Conservation (phyloP, 1,140 invertebrate species). For the Rhopalosiphum padi region DNA sequence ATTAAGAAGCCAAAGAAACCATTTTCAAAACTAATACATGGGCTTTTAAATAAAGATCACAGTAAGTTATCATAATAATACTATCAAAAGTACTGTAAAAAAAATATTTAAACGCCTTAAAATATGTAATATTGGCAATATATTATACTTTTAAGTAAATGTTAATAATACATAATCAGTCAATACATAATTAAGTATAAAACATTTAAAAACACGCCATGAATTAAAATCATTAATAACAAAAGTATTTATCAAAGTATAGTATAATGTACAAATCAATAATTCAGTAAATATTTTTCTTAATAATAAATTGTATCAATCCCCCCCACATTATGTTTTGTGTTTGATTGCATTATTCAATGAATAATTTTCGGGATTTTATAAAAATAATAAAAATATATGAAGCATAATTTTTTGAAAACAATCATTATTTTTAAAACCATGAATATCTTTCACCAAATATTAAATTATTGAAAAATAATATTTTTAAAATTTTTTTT, state of each 20-base stretch:
- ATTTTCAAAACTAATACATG: slow-evolving; percentile 34
- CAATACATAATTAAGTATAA: no score
- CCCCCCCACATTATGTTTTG: no score
- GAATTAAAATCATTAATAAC: background rate
- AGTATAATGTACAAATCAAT: background rate
- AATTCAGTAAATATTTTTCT: background rate
- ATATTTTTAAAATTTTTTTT: no score
- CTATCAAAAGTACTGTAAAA: background rate
- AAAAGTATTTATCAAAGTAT: background rate
- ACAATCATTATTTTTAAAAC: no score
- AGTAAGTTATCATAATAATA: background rate
- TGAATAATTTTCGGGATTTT: no score
- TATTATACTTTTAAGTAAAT: background rate
- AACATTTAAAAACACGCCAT: background rate
- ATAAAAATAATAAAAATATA: no score
- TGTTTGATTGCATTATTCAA: no score
- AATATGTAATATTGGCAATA: background rate
- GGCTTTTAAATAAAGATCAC: slow-evolving; percentile 2
- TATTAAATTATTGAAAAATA: no score
- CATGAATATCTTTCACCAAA: no score
- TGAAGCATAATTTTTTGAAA: no score
- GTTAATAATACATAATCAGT: background rate
- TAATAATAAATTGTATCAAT: no score
- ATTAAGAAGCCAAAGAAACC: background rate
- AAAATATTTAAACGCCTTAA: background rate